Base-by-base conservation (phyloP, 2,113 vertebrate species). In the Ammodytes dubius region DNA sequence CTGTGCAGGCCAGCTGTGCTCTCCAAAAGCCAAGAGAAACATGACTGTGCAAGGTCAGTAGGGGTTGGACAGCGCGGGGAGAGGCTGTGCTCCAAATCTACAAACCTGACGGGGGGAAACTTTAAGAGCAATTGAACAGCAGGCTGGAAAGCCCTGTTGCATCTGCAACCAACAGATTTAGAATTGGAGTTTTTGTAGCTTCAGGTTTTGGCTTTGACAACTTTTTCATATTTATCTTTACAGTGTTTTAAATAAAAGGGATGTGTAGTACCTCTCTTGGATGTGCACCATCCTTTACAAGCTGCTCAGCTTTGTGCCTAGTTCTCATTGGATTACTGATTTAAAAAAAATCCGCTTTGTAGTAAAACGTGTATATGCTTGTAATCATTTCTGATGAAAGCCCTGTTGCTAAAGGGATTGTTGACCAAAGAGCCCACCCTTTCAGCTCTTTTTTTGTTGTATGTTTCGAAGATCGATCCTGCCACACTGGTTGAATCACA, bases 1-100 rank as follows among this genome's bases (percentile, higher is more conserved):
- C 80, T 88, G 82, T 74, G 64, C 27, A 47, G 56, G 15, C 83
- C 81, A 83, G 77, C 79, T 88, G 80, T 78, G 80, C 68, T 49
- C 43, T 64, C 35, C 46, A 17, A 57, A 45, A 76, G 65, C 70
- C 83, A 63, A 63, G 47, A 60, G 39, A 63, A 71, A 50, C 61
- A 52, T 63, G 47, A 27, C 66, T 65, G 70, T 53, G 14, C 19
- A 47, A 37, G 74, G 77, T 85, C 63, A 11, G 53, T 13, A 15
- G 60, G 52, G 35, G 59, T 9, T 65, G 37, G 54, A 43, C 64
- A 64, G 58, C 4, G 13, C 8, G 0, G 69, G 17, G 15, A 66
- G 58, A 59, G 13, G 66, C 19, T 47, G 7, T 1, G 2, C 8
- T 77, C 35, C 53, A 77, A 27, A 66, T 50, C 40, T 35, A 27